Conservation (phyloP, 2,888 invertebrate genomes). For the Protonemura montana region DNA sequence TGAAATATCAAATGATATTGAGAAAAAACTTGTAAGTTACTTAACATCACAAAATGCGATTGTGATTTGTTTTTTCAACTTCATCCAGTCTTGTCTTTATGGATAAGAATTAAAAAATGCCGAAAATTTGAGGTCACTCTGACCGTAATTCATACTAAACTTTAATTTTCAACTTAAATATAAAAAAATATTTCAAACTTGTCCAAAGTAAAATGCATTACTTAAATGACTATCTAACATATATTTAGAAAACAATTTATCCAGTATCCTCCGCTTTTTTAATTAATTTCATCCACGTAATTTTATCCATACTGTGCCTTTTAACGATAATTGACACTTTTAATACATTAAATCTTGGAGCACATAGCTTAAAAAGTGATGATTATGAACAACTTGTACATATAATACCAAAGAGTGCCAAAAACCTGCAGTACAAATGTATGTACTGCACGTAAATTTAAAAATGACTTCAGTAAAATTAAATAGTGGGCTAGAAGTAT, state of each 20-base stretch:
- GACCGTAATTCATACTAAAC: not conserved
- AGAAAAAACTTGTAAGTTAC: not conserved
- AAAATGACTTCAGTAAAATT: not conserved
- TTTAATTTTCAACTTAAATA: not conserved
- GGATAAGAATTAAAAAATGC: not conserved
- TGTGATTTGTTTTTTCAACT: not conserved
- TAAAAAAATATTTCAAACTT: conserved; percentile 14
- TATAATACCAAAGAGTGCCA: conserved; percentile 44
- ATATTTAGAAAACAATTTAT: conserved; percentile 23
- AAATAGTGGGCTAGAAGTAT: not conserved
- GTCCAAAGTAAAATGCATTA: not conserved
- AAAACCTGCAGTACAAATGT: conserved; percentile 39
- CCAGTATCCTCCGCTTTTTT: not conserved
- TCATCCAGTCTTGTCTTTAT: not conserved
- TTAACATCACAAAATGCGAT: not conserved
- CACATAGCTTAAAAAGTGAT: conserved; percentile 35
- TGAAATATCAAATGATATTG: too few relatives aligned
- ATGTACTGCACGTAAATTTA: conserved; percentile 32
- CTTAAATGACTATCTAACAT: conserved; percentile 22
- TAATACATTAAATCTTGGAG: not conserved
- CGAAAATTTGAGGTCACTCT: not conserved
- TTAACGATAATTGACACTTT: conserved; percentile 20
- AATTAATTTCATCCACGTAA: not conserved
- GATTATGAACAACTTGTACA: not conserved
- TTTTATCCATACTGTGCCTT: conserved; percentile 46